Evolutionary conservation across 2,797 vertebrate species (phyloP).

Genomic region (Mus spretus): DNA sequence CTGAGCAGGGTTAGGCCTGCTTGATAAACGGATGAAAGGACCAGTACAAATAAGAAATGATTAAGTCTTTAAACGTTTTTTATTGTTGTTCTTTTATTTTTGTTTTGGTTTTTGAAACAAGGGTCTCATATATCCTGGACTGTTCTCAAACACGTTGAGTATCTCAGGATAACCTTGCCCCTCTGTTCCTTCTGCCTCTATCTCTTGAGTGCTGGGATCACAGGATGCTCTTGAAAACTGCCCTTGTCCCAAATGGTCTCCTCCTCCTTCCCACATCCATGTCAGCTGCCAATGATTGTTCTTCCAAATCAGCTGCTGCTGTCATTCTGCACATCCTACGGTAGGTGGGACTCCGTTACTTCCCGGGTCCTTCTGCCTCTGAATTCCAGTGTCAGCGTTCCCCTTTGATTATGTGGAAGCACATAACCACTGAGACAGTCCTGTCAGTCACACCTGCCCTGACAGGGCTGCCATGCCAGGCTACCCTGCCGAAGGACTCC

Average conservation of each 20-base stretch:
- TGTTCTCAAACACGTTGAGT: not conserved
- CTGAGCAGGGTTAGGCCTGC: not conserved
- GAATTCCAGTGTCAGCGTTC: not conserved
- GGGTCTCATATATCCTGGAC: not conserved
- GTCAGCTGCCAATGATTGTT: not conserved
- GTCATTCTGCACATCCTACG: not conserved
- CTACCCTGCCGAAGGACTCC: not conserved
- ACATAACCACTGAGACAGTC: not conserved
- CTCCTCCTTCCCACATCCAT: not conserved
- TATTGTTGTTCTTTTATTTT: not conserved
- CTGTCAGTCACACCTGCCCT: fast-evolving
- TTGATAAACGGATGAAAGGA: not conserved
- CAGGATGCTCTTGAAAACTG: not conserved
- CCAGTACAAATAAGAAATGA: not conserved
- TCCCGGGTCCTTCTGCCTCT: not conserved
- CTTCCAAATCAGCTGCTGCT: no score
- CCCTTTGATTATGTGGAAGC: not conserved
- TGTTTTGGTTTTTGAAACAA: not conserved
- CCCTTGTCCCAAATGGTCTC: not conserved
- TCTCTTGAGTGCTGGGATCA: not conserved
- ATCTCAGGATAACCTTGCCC: not conserved
- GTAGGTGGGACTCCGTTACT: not conserved
- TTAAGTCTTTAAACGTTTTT: not conserved
- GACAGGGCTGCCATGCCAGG: not conserved
- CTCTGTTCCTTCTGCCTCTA: not conserved